These are phyloP conservation scores for Cuniculus paca DNA, from an alignment of 2,797 vertebrate genomes.

Conservation along the genomic window DNA sequence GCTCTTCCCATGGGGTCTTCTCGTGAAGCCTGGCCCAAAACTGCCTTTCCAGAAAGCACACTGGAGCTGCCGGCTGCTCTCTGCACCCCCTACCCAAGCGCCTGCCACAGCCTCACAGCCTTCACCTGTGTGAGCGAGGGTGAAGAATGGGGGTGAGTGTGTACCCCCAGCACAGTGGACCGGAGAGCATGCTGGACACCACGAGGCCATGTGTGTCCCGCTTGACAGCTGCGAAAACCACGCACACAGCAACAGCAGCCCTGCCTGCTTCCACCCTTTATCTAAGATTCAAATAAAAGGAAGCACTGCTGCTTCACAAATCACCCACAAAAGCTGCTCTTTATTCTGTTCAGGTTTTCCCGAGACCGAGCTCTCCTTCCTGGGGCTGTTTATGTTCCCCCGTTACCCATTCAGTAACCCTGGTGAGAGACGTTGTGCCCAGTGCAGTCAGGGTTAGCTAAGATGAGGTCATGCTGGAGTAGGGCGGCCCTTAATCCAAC, in stretches of 20 bases:
- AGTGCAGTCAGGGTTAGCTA: neutral
- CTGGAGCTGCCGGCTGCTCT: neutral
- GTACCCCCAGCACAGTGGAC: neutral
- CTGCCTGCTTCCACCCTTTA: neutral
- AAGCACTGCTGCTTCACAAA: neutral
- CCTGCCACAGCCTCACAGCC: neutral
- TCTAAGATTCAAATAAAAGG: neutral
- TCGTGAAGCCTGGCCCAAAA: neutral
- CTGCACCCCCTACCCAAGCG: neutral
- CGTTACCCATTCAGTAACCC: neutral
- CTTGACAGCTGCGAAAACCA: neutral
- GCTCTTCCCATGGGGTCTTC: neutral
- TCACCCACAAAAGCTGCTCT: neutral
- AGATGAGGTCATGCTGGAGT: neutral
- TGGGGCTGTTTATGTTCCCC: neutral
- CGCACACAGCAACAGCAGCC: neutral
- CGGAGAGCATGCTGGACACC: fast-evolving
- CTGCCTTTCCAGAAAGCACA: neutral
- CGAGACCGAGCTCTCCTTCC: neutral
- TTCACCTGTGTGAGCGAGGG: too few species aligned
- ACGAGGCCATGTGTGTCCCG: neutral
- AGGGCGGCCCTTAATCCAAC: neutral
- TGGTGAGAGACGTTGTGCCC: neutral
- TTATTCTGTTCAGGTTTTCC: neutral
- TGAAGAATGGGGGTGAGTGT: fast-evolving